phyloP scores from a whole-genome alignment of 2,888 invertebrate species.

The Calliopum simillimum region DNA sequence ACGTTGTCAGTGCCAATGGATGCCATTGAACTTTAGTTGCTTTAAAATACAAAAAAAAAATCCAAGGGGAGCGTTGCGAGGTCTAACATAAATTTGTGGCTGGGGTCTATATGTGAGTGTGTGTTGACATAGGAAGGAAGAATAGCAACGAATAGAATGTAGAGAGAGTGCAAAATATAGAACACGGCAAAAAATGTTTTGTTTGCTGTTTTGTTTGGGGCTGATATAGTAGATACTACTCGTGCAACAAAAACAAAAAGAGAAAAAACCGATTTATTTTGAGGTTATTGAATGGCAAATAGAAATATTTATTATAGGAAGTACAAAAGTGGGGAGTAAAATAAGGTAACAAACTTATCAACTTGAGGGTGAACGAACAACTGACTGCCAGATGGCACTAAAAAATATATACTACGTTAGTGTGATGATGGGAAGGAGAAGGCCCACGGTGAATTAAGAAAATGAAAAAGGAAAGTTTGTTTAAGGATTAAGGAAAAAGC shows the following conservation, averaged over 20 bases:
- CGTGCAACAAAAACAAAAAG: background rate
- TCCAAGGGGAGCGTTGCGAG: conserved; percentile 19
- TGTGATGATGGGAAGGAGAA: background rate
- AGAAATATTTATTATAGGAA: background rate
- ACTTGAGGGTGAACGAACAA: background rate
- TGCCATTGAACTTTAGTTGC: conserved; percentile 48
- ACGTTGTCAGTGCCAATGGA: conserved; percentile 37
- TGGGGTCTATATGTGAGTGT: background rate
- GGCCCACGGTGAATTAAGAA: background rate
- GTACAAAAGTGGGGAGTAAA: background rate
- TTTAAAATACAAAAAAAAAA: conserved; percentile 5
- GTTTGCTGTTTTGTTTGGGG: no score
- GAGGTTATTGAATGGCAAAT: conserved; percentile 20
- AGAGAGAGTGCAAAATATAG: background rate
- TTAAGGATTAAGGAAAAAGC: no score
- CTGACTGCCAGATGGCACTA: no score
- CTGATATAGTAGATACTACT: background rate
- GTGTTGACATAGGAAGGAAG: no score
- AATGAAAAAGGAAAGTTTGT: background rate
- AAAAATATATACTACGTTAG: no score
- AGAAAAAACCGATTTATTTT: conserved; percentile 7
- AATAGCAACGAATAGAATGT: background rate
- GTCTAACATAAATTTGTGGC: conserved; percentile 14
- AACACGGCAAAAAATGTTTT: background rate
- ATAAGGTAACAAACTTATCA: background rate